These are phyloP conservation scores for Drosophila serrata DNA, from an alignment of 1,140 invertebrate genomes.

Conservation along the genomic window DNA sequence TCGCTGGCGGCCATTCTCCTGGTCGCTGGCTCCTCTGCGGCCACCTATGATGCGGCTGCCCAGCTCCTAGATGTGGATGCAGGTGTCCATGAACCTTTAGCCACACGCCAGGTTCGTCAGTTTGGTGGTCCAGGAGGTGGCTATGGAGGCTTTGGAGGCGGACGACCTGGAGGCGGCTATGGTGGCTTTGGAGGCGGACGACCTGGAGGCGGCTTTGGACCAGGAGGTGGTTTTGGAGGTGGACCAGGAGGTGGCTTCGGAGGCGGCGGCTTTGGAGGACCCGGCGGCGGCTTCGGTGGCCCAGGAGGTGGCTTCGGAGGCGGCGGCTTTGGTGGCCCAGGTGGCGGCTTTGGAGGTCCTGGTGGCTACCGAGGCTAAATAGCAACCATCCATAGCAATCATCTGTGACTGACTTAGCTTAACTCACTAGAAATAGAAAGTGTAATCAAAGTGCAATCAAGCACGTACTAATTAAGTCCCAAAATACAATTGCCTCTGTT, in stretches of 20 bases:
- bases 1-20: conserved; percentile 29
- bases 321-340: not conserved
- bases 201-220: not conserved
- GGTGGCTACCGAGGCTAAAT: conserved; percentile 14
- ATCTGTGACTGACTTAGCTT: conserved; percentile 44
- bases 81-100: conserved; percentile 18
- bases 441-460: conserved; percentile 41
- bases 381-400: not conserved
- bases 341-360: conserved; percentile 8
- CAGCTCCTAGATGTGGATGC: conserved; percentile 33
- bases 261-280: not conserved
- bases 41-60: conserved; percentile 19
- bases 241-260: conserved; percentile 13
- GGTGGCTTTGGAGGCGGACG: not conserved
- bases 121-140: conserved; percentile 16
- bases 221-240: conserved; percentile 5
- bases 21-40: conserved; percentile 28
- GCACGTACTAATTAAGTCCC: conserved; percentile 44
- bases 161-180: not conserved
- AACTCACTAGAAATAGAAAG: conserved; percentile 34
- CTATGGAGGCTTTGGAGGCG: not conserved
- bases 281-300: conserved; percentile 2
- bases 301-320: conserved; percentile 24
- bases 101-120: conserved; percentile 18
- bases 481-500: conserved; percentile 31